Conservation (phyloP, 2,113 vertebrate species). For the Bufo bufo region DNA sequence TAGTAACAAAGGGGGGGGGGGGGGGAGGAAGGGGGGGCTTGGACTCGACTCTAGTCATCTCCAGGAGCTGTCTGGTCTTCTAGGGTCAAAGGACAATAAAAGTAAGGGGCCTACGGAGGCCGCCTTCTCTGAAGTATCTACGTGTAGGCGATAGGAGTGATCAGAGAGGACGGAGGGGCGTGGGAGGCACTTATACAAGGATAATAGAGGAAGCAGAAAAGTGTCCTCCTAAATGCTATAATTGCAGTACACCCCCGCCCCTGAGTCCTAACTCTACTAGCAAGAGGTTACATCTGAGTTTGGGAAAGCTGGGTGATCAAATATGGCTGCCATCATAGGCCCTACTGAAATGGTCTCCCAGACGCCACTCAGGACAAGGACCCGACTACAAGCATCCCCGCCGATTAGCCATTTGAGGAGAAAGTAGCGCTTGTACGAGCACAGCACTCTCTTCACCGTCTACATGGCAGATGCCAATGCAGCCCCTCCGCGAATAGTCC, state of each 20-base stretch:
- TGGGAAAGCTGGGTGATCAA: neutral
- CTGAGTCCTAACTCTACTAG: neutral
- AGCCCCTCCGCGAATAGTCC: no score
- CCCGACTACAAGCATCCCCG: no score
- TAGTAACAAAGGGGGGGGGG: neutral
- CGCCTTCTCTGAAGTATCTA: neutral
- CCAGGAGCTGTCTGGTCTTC: neutral
- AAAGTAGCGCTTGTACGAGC: no score
- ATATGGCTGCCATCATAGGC: neutral
- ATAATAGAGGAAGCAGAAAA: neutral
- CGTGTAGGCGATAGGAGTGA: neutral
- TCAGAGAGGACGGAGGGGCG: neutral
- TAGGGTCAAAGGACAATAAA: constrained; percentile 16
- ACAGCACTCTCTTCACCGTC: no score
- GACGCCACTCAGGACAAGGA: no score
- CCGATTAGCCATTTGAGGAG: no score
- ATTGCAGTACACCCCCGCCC: no score
- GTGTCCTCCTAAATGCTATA: neutral
- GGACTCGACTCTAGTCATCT: neutral
- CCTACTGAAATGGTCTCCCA: neutral
- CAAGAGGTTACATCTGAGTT: neutral
- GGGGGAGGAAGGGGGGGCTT: neutral
- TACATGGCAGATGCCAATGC: no score
- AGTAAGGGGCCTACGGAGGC: neutral
- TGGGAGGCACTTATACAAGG: neutral